Evolutionary conservation across 2,797 vertebrate genomes (phyloP), one percentile per base, ranked within the genome.

Genomic region (Myotis pilosus): DNA sequence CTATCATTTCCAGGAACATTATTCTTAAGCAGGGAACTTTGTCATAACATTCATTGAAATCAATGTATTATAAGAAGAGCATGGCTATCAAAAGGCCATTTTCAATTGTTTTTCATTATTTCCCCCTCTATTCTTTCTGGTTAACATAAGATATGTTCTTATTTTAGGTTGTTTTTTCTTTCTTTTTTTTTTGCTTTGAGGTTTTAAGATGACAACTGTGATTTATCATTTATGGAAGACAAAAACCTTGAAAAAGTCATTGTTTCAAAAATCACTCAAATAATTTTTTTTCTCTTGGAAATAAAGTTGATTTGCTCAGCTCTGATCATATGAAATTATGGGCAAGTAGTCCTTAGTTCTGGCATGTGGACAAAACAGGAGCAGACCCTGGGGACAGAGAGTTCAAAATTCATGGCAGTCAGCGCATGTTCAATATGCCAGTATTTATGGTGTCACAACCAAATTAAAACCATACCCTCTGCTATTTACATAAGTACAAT

Each of bases 281-380:
- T n/a, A n/a, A 71, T 91, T 33, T 76, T 66, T 89, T 89, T 44
- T 9, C 22, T 23, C 49, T 95, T 88, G 79, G 71, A 95, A 95
- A 89, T 94, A 30, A 92, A 91, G 33, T 93, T 60, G 30, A 85
- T 91, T 97, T 97, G 94, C 80, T 96, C 79, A 95, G 91, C 55
- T 91, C 86, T 94, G 92, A 94, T 94, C 85, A 55, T 60, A 80
- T 88, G 92, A 94, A 57, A 94, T 87, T 57, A 82, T 94, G 71
- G 64, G 53, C 81, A 89, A 94, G 8, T 36, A 94, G 95, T 96
- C 41, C 87, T 94, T 85, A 91, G 66, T 76, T 89, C 94, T 97
- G 97, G 97, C 96, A 53, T 95, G 68, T 87, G 92, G 66, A 97
- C 97, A 97, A 89, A 96, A 97, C 97, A 98, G 98, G 97, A 97